Percentiles rank a stretch among this genome's conserved stretches.
phyloP scores from a whole-genome alignment of 2,888 invertebrate genomes.

The Drosophila pegasa region DNA sequence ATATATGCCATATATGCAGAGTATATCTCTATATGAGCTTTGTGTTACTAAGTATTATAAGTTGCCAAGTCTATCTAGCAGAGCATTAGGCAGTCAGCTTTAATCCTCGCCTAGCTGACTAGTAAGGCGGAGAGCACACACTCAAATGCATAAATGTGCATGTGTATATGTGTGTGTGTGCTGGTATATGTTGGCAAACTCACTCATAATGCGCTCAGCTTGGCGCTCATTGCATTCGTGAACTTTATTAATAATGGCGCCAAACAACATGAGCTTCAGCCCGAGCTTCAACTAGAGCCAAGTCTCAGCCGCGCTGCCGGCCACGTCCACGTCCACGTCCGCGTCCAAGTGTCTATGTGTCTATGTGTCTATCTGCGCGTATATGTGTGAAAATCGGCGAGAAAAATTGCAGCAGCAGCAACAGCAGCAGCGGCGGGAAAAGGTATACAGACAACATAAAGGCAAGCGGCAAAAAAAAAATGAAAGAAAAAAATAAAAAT shows the following conservation, averaged over 20 bases:
- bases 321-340: conserved; percentile 39
- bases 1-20: no score
- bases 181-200: conserved; percentile 57
- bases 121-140: conserved; percentile 33
- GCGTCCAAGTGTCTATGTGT: conserved; percentile 16
- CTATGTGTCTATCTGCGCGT: conserved; percentile 37
- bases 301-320: conserved; percentile 25
- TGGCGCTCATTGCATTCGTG: conserved; percentile 81
- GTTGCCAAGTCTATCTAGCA: neutral
- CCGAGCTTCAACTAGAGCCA: conserved; percentile 15
- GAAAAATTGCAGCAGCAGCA: conserved; percentile 61
- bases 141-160: conserved; percentile 2
- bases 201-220: conserved; percentile 76
- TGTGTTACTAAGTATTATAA: no score
- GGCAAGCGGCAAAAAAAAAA: conserved; percentile 37
- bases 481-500: conserved; percentile 47
- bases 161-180: conserved; percentile 11
- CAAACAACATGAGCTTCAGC: conserved; percentile 69
- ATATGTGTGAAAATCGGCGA: conserved; percentile 69
- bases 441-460: conserved; percentile 65
- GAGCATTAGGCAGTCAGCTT: conserved; percentile 20
- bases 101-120: conserved; percentile 33
- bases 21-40: neutral
- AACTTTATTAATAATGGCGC: conserved; percentile 83
- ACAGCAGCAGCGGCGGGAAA: conserved; percentile 44